Evolutionary conservation across 2,888 invertebrate genomes (phyloP), one percentile per base, ranked within the genome.

Genomic region (Rutpela maculata): DNA sequence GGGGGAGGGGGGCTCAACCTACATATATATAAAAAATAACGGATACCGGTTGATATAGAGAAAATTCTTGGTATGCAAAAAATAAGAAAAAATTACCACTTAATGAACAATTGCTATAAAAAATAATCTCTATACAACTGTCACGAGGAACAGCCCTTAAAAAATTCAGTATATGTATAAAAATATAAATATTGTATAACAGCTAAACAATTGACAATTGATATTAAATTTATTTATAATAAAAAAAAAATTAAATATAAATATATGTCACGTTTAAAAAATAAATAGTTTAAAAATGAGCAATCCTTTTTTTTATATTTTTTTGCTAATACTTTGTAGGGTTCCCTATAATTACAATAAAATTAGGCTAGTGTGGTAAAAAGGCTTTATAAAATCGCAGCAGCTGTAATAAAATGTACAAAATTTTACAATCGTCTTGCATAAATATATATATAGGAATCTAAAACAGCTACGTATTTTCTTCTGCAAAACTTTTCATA

Each of bases 121-220:
- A 63, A 63, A 63, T n/a, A 19, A 55, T 10, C 19, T 22, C 59
- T 19, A 71, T 31, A 57, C 12, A 59, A 17, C 19, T 17, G 60
- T 57, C 43, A 7, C 38, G 43, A 22, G 43, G 65, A 56, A 66
- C 11, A 18, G 43, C 63, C 62, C 55, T 38, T 62, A 31, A 55
- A 67, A 22, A 55, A 56, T 38, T 19, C 50, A 57, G n/a, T 65
- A 66, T 69, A 75, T 69, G 69, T 75, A 75, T 69, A 75, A 75
- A 75, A 75, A 75, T 75, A 75, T 75, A 56, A 68, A 68, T 69
- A 70, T 35, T 31, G 57, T 43, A 26, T 74, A 67, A 75, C 60
- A 59, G 60, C 60, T 60, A 67, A 74, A 66, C 62, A 26, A 55
- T 69, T 69, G 75, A 68, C 35, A 68, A 55, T 69, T 69, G 75